Evolutionary conservation across 2,113 vertebrate species (phyloP), one percentile per base, ranked within the genome.

Genomic region (Myocastor coypus): DNA sequence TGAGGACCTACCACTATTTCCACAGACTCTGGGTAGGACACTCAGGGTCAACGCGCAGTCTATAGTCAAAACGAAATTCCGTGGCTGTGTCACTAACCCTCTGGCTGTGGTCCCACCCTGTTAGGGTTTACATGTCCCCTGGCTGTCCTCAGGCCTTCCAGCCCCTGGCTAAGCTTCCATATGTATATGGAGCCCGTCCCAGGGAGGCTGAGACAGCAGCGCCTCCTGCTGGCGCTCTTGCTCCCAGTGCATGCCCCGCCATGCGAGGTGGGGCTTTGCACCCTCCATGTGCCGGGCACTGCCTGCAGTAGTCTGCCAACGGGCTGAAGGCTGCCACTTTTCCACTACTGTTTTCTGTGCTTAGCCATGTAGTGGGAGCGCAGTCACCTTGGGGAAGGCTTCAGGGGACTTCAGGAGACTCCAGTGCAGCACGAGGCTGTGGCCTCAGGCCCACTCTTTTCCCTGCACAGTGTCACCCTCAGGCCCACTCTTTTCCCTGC

Each of bases 1-100:
- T 52, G 14, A 22, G 30, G 57, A 92, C 97, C 95, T 59, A 3
- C 0, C 96, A 96, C 55, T 97, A 95, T 94, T 97, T 97, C 66
- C 80, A 77, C 59, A 95, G 95, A 92, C 0, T 93, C 87, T 69
- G 86, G 96, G 1, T 40, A 88, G 61, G 89, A 83, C 57, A 68
- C 75, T 82, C 77, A 77, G 68, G 71, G 91, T 91, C 86, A 92
- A 92, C 89, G 83, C 69, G 63, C 95, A 91, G 55, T 71, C 50
- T 46, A 37, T 10, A 69, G 34, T 77, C 26, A 86, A 55, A 81
- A 77, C 64, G 85, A 96, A 94, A 96, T 89, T 94, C 82, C 90
- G 78, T 78, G 93, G 93, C 73, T 34, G 66, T 86, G 85, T 84
- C 77, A 64, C 85, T 30, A 94, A 28, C 26, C 68, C 81, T 91